Evolutionary conservation across 2,888 invertebrate species (phyloP), one percentile per base, ranked within the genome.

Genomic region (Drymonia ruficornis): DNA sequence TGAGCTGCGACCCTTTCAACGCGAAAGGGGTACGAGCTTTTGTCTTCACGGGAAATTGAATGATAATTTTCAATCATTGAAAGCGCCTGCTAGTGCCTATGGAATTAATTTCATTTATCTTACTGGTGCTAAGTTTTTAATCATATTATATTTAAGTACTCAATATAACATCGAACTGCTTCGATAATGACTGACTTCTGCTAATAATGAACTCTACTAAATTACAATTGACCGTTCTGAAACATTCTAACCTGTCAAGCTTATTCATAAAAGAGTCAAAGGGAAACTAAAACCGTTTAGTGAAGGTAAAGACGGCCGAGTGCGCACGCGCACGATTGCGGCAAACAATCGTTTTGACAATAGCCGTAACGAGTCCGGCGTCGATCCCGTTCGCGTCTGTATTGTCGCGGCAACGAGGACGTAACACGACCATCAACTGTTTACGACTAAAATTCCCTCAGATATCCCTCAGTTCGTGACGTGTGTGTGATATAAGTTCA

Each of bases 261-360:
- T 13, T 36, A n/a, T 36, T 36, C 58, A 65, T 64, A 69, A 64
- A 72, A 70, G 65, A 68, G 62, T 61, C 63, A 66, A 75, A 80
- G 76, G 67, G 80, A 81, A 81, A 84, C 82, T 28, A 77, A 79
- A 82, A 79, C 80, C 68, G 67, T 76, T 72, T 62, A 71, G 73
- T 74, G 74, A 70, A 65, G 73, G 73, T 74, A 70, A 72, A 77
- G 78, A 76, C 72, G 78, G 67, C 2, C 47, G 47, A 68, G 65
- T 75, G 81, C 79, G 81, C 83, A 80, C 76, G 78, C 73, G 82
- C 83, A 81, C 80, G 68, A 76, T 72, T 70, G 75, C 63, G 64
- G 74, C 81, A 80, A 84, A 87, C 88, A 87, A 88, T 87, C 75
- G 83, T 69, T 75, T 78, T 76, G 74, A 81, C 86, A 87, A 87